Evolutionary conservation across 2,113 vertebrate species (phyloP), one percentile per base, ranked within the genome.

Genomic region (Thamnaconus septentrionalis): DNA sequence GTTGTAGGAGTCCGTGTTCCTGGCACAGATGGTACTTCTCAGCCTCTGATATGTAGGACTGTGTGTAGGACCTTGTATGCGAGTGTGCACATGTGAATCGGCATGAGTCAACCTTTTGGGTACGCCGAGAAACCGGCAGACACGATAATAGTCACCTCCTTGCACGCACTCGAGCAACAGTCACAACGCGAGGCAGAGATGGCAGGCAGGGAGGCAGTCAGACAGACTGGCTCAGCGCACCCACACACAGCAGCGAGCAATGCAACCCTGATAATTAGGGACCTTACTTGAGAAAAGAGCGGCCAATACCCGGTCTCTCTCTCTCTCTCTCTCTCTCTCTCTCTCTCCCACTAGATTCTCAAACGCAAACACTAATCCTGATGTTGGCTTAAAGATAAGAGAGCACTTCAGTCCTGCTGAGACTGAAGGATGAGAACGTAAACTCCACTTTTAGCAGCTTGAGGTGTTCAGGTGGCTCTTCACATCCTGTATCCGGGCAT

Each of bases 31-130:
- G 54, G 81, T 79, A 71, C 80, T 69, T 76, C 66, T 76, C 73
- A 54, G 79, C 71, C 78, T 76, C 75, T 52, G 59, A 64, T 81
- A 72, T 73, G 85, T 84, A 73, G 83, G 81, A 61, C 6, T 70
- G 59, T 80, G 79, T 75, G 86, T 11, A 9, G 18, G 57, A 39
- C 18, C 5, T 3, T 49, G 47, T 65, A 1, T 31, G 48, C 48
- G 55, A 51, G 69, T 60, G 60, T 65, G 60, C 59, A 41, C 3
- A 56, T 80, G 82, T 80, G 81, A 61, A 65, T 66, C 18, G 78
- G 66, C n/a, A 41, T 91, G 87, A 91, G 75, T 91, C 87, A 90
- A 82, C 65, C 69, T 58, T 80, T 73, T 69, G 80, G 81, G 83
- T 74, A 79, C 79, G 79, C 67, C 18, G 48, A 66, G 76, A 81